Base-by-base conservation (phyloP, 2,888 invertebrate genomes). In the Rhabditoides inermis region DNA sequence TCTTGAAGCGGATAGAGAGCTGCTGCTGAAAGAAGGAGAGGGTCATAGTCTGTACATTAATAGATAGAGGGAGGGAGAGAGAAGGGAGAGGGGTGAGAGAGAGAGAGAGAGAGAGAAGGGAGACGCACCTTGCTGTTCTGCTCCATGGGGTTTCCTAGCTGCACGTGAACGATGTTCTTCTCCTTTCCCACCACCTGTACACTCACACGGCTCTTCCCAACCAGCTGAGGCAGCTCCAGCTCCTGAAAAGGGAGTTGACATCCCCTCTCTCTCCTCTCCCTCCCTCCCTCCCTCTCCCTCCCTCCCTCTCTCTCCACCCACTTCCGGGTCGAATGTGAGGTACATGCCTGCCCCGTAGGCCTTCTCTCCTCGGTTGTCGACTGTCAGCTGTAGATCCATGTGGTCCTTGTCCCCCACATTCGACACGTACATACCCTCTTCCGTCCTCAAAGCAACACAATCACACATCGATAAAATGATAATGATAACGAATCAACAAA, bases 281-380 rank as follows among this genome's bases (percentile, higher is more conserved):
- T n/a, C n/a, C n/a, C n/a, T n/a, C n/a, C n/a, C n/a, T n/a, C n/a
- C n/a, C n/a, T n/a, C n/a, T n/a, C n/a, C n/a, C n/a, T n/a, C n/a
- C n/a, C n/a, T n/a, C n/a, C n/a, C n/a, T n/a, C n/a, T n/a, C n/a
- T n/a, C n/a, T n/a, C n/a, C n/a, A n/a, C n/a, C n/a, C n/a, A n/a
- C n/a, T 53, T 72, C 68, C 2, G 64, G 55, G 44, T 76, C 70
- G 55, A 64, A 76, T 27, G 51, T 51, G 30, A 77, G 52, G 52
- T 63, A 75, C 30, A 76, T 55, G 22, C 56, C 59, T 3, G 71
- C 65, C 42, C 68, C 63, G 55, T 70, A 76, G 15, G 76, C 77
- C 42, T 66, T 73, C 44, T 81, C 80, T 20, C 70, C 75, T 1
- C 50, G 57, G 66, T 81, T 80, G 39, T 67, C 68, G n/a, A 81